Evolutionary conservation across 2,888 invertebrate species (phyloP).

Genomic region (Andrena flavipes): DNA sequence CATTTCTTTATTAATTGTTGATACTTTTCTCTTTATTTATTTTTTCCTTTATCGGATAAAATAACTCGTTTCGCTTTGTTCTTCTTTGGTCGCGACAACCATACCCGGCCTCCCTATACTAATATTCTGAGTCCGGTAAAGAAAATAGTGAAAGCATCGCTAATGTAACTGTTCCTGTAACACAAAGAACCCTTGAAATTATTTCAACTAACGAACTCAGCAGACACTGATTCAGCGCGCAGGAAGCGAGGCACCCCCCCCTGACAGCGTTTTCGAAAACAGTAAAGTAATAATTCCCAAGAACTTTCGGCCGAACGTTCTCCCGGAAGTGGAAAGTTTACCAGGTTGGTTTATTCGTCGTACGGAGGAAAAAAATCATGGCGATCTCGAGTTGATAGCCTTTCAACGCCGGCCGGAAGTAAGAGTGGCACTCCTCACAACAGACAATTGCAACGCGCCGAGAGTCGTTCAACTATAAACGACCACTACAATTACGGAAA

Average conservation of each 20-base stretch:
- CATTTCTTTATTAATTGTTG: too few relatives aligned
- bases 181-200: conserved; percentile 10
- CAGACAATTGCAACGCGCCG: conserved; percentile 76
- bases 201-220: conserved; percentile 37
- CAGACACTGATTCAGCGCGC: conserved; percentile 23
- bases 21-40: too few relatives aligned
- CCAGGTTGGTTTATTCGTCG: conserved; percentile 1
- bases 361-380: conserved; percentile 42
- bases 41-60: too few relatives aligned
- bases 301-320: background rate
- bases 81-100: too few relatives aligned
- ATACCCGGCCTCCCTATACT: too few relatives aligned
- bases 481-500: conserved; percentile 82
- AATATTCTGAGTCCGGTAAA: background rate
- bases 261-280: background rate
- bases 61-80: too few relatives aligned
- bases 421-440: conserved; percentile 73
- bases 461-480: conserved; percentile 83
- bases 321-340: conserved; percentile 22
- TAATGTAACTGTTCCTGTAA: background rate
- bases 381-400: conserved; percentile 56
- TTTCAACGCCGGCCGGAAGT: conserved; percentile 71
- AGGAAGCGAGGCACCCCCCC: background rate
- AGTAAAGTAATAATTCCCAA: background rate
- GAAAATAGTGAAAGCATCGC: background rate